Percentiles rank a stretch among this genome's conserved stretches.
These are phyloP conservation scores for Onychostruthus taczanowskii DNA, from an alignment of 2,113 vertebrate species.

Conservation along the genomic window DNA sequence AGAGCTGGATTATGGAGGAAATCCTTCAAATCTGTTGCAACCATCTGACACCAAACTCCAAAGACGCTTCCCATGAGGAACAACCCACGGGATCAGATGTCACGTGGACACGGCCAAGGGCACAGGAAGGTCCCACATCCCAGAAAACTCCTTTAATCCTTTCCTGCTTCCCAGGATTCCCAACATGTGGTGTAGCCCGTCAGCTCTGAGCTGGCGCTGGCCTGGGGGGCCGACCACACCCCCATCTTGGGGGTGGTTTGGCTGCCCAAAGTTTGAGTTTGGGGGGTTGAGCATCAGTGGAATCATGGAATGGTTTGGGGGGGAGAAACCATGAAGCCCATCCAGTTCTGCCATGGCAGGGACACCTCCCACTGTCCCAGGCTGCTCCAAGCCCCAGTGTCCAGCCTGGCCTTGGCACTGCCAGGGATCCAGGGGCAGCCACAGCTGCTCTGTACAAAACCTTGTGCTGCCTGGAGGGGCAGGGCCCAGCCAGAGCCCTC, in stretches of 20 bases:
- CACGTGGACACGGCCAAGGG: background rate
- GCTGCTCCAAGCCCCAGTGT: fast-evolving
- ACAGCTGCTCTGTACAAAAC: background rate
- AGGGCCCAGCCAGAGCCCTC: background rate
- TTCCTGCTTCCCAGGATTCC: background rate
- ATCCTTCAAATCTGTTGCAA: background rate
- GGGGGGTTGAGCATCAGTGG: background rate
- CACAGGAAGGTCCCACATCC: background rate
- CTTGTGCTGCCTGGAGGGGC: background rate
- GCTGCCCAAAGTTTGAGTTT: background rate
- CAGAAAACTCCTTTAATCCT: background rate
- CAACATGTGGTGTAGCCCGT: fast-evolving
- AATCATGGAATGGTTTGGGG: background rate
- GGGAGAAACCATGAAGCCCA: background rate
- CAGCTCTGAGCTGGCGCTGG: background rate
- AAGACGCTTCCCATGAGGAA: background rate
- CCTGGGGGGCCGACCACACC: fast-evolving
- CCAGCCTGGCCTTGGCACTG: background rate
- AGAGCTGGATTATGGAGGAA: background rate
- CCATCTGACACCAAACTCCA: fast-evolving
- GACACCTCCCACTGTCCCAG: background rate
- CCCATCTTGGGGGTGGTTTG: background rate
- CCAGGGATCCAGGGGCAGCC: background rate
- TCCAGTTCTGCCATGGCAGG: background rate
- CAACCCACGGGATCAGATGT: fast-evolving